A percentile compares a stretch with the other conserved stretches of the same genome.
These are phyloP conservation scores for Indicator indicator DNA, from an alignment of 2,113 vertebrate genomes.

Conservation along the genomic window DNA sequence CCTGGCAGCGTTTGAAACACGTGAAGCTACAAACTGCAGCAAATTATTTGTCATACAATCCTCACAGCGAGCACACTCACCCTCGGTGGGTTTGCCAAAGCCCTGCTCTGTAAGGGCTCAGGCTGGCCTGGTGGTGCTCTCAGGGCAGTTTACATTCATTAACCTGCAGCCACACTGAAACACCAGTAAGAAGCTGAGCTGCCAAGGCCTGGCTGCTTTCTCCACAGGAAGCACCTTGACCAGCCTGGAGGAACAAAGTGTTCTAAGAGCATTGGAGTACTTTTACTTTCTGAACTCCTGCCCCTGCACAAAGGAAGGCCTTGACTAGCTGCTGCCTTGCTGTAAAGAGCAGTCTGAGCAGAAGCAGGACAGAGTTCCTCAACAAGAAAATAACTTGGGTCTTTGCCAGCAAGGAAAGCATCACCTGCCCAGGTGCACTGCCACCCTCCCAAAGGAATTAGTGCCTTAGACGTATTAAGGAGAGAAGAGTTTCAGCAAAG, in stretches of 20 bases:
- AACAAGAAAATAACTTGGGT: not conserved
- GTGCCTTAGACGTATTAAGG: rapidly evolving
- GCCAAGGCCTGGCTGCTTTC: not conserved
- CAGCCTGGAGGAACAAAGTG: not conserved
- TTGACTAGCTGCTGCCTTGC: not conserved
- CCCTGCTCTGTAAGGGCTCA: not conserved
- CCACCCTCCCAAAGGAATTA: rapidly evolving
- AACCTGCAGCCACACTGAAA: not conserved
- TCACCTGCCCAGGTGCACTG: not conserved
- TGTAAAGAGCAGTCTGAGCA: not conserved
- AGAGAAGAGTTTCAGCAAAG: not conserved
- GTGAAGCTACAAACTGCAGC: rapidly evolving
- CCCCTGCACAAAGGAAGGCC: not conserved
- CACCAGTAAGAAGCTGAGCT: rapidly evolving
- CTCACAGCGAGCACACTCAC: not conserved
- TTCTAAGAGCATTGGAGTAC: rapidly evolving
- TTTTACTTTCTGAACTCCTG: not conserved
- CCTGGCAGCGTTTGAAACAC: rapidly evolving
- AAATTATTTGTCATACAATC: not conserved
- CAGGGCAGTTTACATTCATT: not conserved
- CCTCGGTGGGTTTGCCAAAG: not conserved
- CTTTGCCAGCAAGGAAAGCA: not conserved
- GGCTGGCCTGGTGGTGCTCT: rapidly evolving
- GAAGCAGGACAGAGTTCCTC: not conserved
- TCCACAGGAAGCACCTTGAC: slow-evolving; percentile 16